Base-by-base conservation (phyloP, 2,888 invertebrate genomes). In the Phlogophora meticulosa region DNA sequence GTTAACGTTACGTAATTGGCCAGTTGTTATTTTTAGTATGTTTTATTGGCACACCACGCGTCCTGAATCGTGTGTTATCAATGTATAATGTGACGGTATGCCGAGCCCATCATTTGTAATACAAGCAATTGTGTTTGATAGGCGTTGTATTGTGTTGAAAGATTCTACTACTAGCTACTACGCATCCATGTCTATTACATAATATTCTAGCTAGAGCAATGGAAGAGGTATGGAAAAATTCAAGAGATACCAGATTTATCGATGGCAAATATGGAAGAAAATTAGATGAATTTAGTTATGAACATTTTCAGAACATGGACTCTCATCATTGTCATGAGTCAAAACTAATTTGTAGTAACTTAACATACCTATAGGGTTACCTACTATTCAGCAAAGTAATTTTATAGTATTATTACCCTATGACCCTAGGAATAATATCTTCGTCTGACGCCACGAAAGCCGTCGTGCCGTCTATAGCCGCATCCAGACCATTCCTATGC, bases 61-160 rank as follows among this genome's bases (percentile, higher is more conserved):
- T 77, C 53, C 64, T 78, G 65, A 72, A 61, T 80, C 79, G 79
- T 80, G 81, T 81, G 58, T 78, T 80, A 75, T 80, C 81, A 78
- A 81, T 78, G 55, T 70, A 65, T 75, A 46, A 53, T 70, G 72
- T 78, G 79, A 75, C 80, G 79, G 42, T 72, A 72, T 72, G 51
- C 52, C 63, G 52, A 43, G 72, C 72, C 62, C 76, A 71, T 73
- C 45, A 43, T 61, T 76, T 62, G 76, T 59, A 60, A 57, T 56
- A 61, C 52, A 70, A 69, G 55, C 72, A 68, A 61, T 73, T 69
- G 67, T 57, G 20, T 76, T 58, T 58, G 56, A 76, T 52, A 70
- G 69, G 32, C 28, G 61, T 15, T 53, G 71, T 56, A 38, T 60
- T 75, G 55, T 74, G 59, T 36, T 73, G 51, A 36, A 52, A 71